Evolutionary conservation across 1,140 invertebrate genomes (phyloP), one percentile per base, ranked within the genome.

Genomic region (Lepidurus arcticus): DNA sequence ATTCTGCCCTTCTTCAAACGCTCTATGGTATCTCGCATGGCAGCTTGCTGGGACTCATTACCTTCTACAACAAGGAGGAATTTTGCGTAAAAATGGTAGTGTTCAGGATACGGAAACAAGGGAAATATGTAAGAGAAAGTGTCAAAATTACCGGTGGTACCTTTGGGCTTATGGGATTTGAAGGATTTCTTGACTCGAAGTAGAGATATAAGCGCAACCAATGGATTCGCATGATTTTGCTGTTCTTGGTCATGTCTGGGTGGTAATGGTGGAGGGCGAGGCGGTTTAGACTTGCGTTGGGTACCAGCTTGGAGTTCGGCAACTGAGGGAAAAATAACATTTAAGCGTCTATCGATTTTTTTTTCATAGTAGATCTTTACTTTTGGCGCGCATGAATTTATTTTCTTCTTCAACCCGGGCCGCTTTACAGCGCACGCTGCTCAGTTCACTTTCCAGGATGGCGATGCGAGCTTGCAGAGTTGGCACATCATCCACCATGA

Each of bases 1-100:
- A 65, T 21, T 65, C n/a, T 13, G 8, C 53, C 53, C 21, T 65
- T 65, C 53, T 65, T 65, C 53, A 65, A 65, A 65, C 53, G 53
- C 8, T 65, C n/a, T n/a, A 65, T 65, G 16, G 53, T 65, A 7
- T 65, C 53, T 16, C 21, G 16, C 53, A 65, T 65, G 53, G 53
- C 53, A 21, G 53, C 53, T 65, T 65, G 53, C 16, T 21, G 21
- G 7, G 6, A 13, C 16, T 65, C 21, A 21, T 65, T 65, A 16
- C 16, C 53, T 16, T 21, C 53, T 65, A 65, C 16, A 65, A 65
- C 3, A 65, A 65, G 53, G 53, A 0, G 21, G 21, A 16, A 4
- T 34, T 34, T 34, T 34, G 53, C 16, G 53, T 65, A 6, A 65
- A 65, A 65, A 65, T 1, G 2, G 13, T 16, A 4, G 16, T 65